A percentile compares a stretch with the other conserved stretches of the same genome.
Evolutionary conservation across 1,140 invertebrate genomes (phyloP).

Genomic region (Atopsyche davidsoni): DNA sequence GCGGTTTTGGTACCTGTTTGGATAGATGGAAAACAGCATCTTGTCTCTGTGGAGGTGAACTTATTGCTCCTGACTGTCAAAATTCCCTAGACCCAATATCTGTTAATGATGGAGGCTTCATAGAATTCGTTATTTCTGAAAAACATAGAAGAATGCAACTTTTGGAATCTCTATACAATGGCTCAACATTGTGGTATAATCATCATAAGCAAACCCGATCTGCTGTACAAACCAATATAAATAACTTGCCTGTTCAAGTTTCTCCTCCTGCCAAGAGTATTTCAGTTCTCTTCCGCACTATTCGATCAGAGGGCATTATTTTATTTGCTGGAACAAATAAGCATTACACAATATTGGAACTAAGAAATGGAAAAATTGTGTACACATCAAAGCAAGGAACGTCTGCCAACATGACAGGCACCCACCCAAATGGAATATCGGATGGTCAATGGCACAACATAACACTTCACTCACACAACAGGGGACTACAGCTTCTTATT

Average conservation of each 20-base stretch:
- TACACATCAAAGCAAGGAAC: slow-evolving; percentile 72
- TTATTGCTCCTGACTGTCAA: slow-evolving; percentile 73
- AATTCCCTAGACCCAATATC: slow-evolving; percentile 72
- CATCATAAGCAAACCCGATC: slow-evolving; percentile 41
- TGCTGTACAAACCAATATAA: slow-evolving; percentile 31
- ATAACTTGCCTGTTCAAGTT: slow-evolving; percentile 31
- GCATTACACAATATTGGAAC: slow-evolving; percentile 77
- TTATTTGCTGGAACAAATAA: slow-evolving; percentile 80
- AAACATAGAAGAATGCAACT: slow-evolving; percentile 80
- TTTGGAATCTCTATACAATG: slow-evolving; percentile 67
- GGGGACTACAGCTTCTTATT: slow-evolving; percentile 63
- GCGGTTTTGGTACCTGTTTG: slow-evolving; percentile 62
- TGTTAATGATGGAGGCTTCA: slow-evolving; percentile 65
- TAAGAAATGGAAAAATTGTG: slow-evolving; percentile 62
- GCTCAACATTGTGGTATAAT: slow-evolving; percentile 62
- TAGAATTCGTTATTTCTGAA: slow-evolving; percentile 77
- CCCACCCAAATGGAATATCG: slow-evolving; percentile 50
- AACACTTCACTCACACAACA: slow-evolving; percentile 61
- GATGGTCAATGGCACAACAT: slow-evolving; percentile 86
- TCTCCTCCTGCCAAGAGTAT: slow-evolving; percentile 60
- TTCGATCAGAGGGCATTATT: slow-evolving; percentile 67
- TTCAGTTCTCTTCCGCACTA: slow-evolving; percentile 76
- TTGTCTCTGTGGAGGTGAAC: slow-evolving; percentile 61
- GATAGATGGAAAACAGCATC: slow-evolving; percentile 74
- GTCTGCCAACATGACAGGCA: slow-evolving; percentile 73